Conservation (phyloP, 2,113 vertebrate genomes). For the Clarias gariepinus region DNA sequence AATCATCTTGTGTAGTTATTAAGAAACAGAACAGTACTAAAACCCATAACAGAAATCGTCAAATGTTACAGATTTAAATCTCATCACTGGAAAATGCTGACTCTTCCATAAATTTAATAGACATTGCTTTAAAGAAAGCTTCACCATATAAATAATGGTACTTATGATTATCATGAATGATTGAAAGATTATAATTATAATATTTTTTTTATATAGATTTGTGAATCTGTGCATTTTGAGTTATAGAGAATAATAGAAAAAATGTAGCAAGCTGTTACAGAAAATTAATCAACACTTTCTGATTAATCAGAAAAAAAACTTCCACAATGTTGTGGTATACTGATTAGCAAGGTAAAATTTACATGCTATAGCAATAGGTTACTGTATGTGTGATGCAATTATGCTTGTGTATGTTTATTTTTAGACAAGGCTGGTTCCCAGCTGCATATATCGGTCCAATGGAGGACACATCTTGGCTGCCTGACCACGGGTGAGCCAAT, state of each 20-base stretch:
- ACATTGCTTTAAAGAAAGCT: not conserved
- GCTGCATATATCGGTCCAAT: conserved; percentile 63
- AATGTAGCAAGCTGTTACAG: not conserved
- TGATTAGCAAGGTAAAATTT: not conserved
- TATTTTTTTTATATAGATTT: not conserved
- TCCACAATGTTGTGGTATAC: not conserved
- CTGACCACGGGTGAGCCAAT: conserved; percentile 58
- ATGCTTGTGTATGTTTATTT: not conserved
- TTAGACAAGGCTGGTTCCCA: conserved; percentile 76
- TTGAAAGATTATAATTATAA: too few species aligned
- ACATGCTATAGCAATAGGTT: not conserved
- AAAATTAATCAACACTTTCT: not conserved
- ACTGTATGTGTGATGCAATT: not conserved
- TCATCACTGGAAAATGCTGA: too few species aligned
- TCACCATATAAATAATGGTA: not conserved
- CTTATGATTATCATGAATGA: not conserved
- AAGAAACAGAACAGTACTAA: not conserved
- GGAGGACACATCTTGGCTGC: conserved; percentile 49
- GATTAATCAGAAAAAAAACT: not conserved
- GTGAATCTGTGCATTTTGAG: not conserved
- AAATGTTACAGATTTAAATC: not conserved
- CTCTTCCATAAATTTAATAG: too few species aligned
- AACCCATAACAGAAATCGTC: not conserved
- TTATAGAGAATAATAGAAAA: not conserved
- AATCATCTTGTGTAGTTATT: not conserved